A percentile compares a stretch with the other conserved stretches of the same genome.
These are phyloP conservation scores for Coranthus polyacanthus DNA, from an alignment of 2,797 vertebrate species.

Conservation along the genomic window DNA sequence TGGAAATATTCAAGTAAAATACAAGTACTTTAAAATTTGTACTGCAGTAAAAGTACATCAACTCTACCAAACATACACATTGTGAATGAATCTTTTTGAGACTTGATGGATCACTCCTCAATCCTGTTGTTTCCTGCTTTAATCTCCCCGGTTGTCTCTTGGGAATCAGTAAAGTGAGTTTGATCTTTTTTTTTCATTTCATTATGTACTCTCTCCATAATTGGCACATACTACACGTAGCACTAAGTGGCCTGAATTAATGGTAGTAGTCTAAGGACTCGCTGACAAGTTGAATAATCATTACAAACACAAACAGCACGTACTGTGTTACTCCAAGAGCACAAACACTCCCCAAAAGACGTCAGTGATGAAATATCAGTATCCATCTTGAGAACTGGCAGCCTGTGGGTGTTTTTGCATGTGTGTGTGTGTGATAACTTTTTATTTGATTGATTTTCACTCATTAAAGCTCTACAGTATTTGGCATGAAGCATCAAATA, in stretches of 20 bases:
- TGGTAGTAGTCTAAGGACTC: conserved; percentile 10
- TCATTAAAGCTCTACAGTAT: conserved; percentile 36
- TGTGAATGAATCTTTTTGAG: no score
- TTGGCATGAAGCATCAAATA: conserved; percentile 39
- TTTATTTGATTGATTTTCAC: conserved; percentile 51
- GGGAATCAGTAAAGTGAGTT: no score
- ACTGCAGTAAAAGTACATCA: no score
- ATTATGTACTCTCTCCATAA: no score
- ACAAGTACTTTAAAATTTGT: no score
- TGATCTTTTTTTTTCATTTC: no score
- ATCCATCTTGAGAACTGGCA: conserved; percentile 53
- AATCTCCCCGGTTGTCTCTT: no score
- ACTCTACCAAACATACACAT: no score
- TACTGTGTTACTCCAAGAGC: conserved; percentile 41
- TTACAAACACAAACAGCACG: conserved; percentile 53
- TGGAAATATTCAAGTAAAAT: no score
- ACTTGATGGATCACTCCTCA: no score
- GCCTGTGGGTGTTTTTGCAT: conserved; percentile 24
- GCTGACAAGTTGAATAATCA: conserved; percentile 53
- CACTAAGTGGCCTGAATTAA: conserved; percentile 40
- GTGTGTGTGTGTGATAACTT: conserved; percentile 10
- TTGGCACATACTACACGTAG: conserved; percentile 38
- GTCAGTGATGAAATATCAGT: conserved; percentile 62
- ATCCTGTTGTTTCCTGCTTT: no score
- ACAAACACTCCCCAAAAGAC: conserved; percentile 30